Evolutionary conservation across 2,888 invertebrate species (phyloP).

Genomic region (Coleophora deauratella): DNA sequence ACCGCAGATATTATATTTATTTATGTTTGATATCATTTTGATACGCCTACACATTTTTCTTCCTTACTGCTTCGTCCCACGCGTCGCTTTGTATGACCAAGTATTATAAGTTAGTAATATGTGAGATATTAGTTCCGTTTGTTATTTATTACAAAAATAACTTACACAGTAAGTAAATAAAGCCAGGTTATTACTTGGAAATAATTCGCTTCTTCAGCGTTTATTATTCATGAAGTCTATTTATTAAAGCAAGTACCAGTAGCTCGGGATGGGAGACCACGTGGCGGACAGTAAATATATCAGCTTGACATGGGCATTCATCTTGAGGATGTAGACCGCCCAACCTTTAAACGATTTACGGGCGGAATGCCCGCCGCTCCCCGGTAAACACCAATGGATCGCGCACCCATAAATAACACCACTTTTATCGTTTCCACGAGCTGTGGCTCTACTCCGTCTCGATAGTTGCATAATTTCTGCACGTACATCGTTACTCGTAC

Average conservation of each 20-base stretch:
- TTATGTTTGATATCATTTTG: no score
- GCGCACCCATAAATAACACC: slow-evolving; percentile 41
- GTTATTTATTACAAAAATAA: slow-evolving; percentile 9
- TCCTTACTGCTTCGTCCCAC: no score
- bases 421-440: slow-evolving; percentile 24
- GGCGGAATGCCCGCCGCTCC: slow-evolving; percentile 49
- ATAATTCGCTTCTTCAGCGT: slow-evolving; percentile 24
- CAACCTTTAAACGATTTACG: slow-evolving; percentile 71
- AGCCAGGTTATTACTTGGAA: slow-evolving; percentile 10
- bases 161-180: slow-evolving; percentile 1
- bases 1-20: no score
- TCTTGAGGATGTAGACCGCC: slow-evolving; percentile 65
- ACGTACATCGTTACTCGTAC: background rate
- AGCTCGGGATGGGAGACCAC: slow-evolving; percentile 36
- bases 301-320: slow-evolving; percentile 63
- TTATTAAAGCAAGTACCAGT: slow-evolving; percentile 42
- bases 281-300: slow-evolving; percentile 66
- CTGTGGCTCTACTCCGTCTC: slow-evolving; percentile 15
- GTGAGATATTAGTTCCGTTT: slow-evolving; percentile 1
- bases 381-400: slow-evolving; percentile 45
- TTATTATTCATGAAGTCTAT: slow-evolving; percentile 37
- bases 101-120: background rate
- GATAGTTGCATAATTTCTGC: slow-evolving; percentile 30
- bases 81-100: background rate
- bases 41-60: background rate